These are phyloP conservation scores for Megaleporinus macrocephalus DNA, from an alignment of 2,113 vertebrate genomes.

Conservation along the genomic window DNA sequence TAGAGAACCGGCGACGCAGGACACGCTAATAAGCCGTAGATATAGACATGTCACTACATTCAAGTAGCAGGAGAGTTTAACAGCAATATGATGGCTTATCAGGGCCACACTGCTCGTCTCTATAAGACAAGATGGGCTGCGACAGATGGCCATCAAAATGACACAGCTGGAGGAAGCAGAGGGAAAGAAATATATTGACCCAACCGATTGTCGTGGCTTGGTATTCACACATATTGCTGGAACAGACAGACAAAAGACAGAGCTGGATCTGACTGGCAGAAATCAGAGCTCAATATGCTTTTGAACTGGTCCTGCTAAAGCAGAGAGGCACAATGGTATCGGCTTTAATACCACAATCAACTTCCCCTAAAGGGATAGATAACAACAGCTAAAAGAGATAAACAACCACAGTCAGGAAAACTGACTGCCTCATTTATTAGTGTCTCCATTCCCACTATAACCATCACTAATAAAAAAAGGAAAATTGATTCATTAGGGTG, in stretches of 20 bases:
- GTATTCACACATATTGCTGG: background rate
- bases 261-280: background rate
- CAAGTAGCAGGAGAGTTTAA: background rate
- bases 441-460: background rate
- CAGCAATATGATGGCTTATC: slow-evolving; percentile 1
- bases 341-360: background rate
- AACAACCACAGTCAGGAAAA: background rate
- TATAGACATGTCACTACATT: background rate
- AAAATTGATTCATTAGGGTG: background rate
- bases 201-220: background rate
- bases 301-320: background rate
- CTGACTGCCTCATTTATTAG: background rate
- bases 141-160: slow-evolving; percentile 2
- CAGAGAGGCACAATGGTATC: background rate
- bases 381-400: background rate
- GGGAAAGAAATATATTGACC: background rate
- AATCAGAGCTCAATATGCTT: background rate
- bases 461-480: background rate
- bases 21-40: background rate
- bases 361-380: slow-evolving; percentile 1
- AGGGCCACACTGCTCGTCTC: background rate
- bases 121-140: background rate
- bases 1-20: background rate
- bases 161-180: background rate
- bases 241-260: background rate